Conservation (phyloP, 2,113 vertebrate species). For the Sphaerodactylus townsendi region DNA sequence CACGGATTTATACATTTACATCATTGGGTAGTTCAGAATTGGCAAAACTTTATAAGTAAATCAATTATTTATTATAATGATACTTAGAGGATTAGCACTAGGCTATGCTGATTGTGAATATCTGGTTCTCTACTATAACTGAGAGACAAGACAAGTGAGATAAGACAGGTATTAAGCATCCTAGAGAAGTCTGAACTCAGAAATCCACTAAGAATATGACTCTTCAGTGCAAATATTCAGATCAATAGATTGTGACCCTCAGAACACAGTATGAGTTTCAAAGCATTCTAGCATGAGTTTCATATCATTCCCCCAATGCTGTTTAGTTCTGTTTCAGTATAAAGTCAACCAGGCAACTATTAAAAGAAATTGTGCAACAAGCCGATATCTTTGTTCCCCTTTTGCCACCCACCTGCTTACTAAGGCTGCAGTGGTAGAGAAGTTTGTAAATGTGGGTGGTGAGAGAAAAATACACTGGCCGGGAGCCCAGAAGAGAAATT, state of each 20-base stretch:
- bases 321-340: constrained; percentile 13
- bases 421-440: not conserved
- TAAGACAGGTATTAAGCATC: not conserved
- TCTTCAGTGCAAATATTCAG: not conserved
- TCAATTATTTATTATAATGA: not conserved
- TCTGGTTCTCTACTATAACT: not conserved
- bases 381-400: constrained; percentile 6
- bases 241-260: not conserved
- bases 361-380: not conserved
- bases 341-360: not conserved
- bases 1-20: not conserved
- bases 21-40: not conserved
- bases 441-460: not conserved
- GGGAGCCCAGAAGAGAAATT: not conserved
- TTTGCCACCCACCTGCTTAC: not conserved
- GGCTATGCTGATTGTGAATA: not conserved
- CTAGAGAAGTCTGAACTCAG: not conserved
- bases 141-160: not conserved
- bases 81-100: not conserved
- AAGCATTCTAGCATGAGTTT: not conserved
- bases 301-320: not conserved
- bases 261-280: not conserved
- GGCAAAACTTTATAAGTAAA: not conserved
- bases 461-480: not conserved
- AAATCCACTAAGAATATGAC: not conserved